Evolutionary conservation across 2,797 vertebrate species (phyloP).

Genomic region (Luscinia luscinia): DNA sequence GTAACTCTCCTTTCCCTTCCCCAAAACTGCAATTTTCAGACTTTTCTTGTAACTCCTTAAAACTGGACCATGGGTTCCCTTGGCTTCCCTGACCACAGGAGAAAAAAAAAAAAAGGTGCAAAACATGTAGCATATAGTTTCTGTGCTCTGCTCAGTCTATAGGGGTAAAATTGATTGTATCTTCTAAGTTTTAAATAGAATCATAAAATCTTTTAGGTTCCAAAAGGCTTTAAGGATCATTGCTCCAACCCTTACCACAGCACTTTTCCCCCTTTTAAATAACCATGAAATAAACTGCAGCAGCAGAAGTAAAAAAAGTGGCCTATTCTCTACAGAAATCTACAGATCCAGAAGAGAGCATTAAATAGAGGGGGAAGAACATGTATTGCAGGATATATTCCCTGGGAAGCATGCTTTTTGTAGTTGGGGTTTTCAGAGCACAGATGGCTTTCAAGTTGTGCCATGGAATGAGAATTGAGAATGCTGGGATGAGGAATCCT

Average conservation of each 20-base stretch:
- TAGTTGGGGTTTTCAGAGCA: background rate
- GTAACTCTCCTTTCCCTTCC: background rate
- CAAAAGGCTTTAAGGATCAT: background rate
- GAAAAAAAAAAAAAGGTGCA: background rate
- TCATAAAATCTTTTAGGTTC: fast-evolving
- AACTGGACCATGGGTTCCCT: background rate
- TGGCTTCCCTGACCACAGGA: background rate
- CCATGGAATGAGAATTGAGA: background rate
- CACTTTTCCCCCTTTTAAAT: background rate
- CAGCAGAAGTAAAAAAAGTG: background rate
- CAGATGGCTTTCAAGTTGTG: background rate
- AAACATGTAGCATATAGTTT: background rate
- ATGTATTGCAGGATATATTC: background rate
- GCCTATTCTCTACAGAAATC: background rate
- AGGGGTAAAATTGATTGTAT: background rate
- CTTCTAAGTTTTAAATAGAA: background rate
- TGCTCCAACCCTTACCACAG: background rate
- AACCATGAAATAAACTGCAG: background rate
- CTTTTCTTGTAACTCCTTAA: background rate
- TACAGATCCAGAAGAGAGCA: background rate
- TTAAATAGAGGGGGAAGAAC: background rate
- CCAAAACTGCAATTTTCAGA: background rate
- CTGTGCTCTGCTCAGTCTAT: background rate
- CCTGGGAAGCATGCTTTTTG: background rate
- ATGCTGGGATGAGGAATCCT: background rate